Percentiles rank a stretch among this genome's conserved stretches.
Conservation (phyloP, 2,888 invertebrate genomes). For the Drosophila siamana region DNA sequence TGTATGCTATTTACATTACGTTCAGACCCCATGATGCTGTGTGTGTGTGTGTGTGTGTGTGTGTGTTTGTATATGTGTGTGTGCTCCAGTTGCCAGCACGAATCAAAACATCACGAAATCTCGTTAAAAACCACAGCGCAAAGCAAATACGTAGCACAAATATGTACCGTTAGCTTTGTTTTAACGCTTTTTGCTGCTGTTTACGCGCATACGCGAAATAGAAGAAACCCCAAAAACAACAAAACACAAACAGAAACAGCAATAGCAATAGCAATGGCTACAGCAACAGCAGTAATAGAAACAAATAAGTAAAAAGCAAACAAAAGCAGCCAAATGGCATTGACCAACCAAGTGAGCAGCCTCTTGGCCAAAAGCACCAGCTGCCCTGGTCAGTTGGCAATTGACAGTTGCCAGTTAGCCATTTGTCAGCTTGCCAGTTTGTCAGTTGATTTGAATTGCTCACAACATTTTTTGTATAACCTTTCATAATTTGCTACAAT, state of each 20-base stretch:
- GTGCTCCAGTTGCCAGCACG: constrained; percentile 49
- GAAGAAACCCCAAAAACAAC: constrained; percentile 27
- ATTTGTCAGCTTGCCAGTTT: constrained; percentile 21
- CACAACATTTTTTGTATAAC: constrained; percentile 21
- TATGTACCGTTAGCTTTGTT: constrained; percentile 65
- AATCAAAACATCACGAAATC: constrained; percentile 70
- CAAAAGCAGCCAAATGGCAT: constrained; percentile 62
- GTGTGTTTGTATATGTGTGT: constrained; percentile 32
- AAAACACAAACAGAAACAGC: constrained; percentile 7
- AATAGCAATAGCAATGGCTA: no score
- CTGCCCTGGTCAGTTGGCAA: constrained; percentile 24
- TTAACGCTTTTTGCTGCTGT: constrained; percentile 42
- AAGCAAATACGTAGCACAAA: constrained; percentile 54
- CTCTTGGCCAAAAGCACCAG: constrained; percentile 34
- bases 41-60: constrained; percentile 28
- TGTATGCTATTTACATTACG: constrained; percentile 31
- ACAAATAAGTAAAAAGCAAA: constrained; percentile 35
- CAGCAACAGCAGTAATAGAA: constrained; percentile 16
- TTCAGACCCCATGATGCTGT: constrained; percentile 23
- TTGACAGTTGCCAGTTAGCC: constrained; percentile 22
- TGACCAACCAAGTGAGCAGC: constrained; percentile 75
- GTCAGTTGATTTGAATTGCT: constrained; percentile 28
- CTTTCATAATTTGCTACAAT: constrained; percentile 63
- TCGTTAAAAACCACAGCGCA: constrained; percentile 63
- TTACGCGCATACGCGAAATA: constrained; percentile 32